Base-by-base conservation (phyloP, 2,113 vertebrate species). In the Halcyon malimbica region DNA sequence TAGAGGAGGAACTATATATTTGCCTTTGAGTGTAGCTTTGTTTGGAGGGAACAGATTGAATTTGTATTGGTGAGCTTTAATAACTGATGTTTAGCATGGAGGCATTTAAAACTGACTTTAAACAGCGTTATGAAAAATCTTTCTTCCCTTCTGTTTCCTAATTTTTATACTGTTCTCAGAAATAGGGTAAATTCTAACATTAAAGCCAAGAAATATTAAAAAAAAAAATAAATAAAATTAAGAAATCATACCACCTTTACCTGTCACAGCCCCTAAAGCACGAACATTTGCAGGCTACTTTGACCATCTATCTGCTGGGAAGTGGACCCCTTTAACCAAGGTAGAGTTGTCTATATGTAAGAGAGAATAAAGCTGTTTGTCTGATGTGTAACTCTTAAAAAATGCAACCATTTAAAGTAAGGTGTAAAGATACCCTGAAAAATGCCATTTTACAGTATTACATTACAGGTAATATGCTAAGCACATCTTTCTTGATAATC, bases 81-180 rank as follows among this genome's bases (percentile, higher is more conserved):
- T 41, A 10, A 17, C 18, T 11, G 18, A 5, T 83, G 9, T 41
- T 79, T 37, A 37, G 6, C 4, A 1, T 35, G 37, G 13, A 70
- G 33, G 5, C 28, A 16, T 65, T 90, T 65, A 70, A 65, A 90
- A 41, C 35, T 28, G 20, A 2, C 10, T 65, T 81, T 25, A 48
- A 70, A 63, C 16, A 74, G 13, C 15, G 11, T 64, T 73, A 20
- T 44, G 8, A 44, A 28, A 87, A 65, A 33, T 26, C 9, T 50
- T 71, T 60, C 2, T 77, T 93, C 10, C 0, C 0, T 69, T 76
- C 21, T 84, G 10, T 56, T 84, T 33, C 20, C 1, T 20, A 15
- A 9, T 17, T 89, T 87, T 73, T 69, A 18, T 56, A 21, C 5
- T 39, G 2, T 54, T 20, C 37, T 92, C 24, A 57, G 24, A 87